These are phyloP conservation scores for Lobophora halterata DNA, from an alignment of 2,888 invertebrate genomes.

Conservation along the genomic window DNA sequence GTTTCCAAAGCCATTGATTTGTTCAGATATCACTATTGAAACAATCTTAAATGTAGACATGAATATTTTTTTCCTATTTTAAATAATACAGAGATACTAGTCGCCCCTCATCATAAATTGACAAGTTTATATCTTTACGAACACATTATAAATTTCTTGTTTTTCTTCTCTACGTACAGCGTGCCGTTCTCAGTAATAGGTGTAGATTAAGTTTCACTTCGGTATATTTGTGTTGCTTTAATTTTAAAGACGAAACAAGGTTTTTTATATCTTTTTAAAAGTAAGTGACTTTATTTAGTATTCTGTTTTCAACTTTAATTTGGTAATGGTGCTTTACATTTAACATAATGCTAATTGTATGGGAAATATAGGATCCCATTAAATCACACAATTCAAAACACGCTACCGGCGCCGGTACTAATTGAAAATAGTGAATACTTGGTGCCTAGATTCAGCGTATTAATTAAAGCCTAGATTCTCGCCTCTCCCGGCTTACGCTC, in stretches of 20 bases:
- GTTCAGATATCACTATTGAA: constrained; percentile 11
- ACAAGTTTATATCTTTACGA: constrained; percentile 35
- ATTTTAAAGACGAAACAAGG: constrained; percentile 25
- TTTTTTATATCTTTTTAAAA: constrained; percentile 19
- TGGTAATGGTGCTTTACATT: too few relatives aligned
- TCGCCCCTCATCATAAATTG: constrained; percentile 36
- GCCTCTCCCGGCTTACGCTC: constrained; percentile 65
- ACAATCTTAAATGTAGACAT: constrained; percentile 26
- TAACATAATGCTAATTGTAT: constrained; percentile 59
- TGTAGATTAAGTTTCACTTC: constrained; percentile 30
- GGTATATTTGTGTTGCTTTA: constrained; percentile 31
- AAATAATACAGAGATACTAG: constrained; percentile 25
- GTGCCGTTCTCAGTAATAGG: constrained; percentile 27
- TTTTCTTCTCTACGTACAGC: constrained; percentile 25
- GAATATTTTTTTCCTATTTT: constrained; percentile 27
- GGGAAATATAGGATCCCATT: constrained; percentile 61
- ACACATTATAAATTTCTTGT: constrained; percentile 31
- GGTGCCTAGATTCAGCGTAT: constrained; percentile 66
- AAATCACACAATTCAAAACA: constrained; percentile 70
- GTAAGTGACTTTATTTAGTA: constrained; percentile 14
- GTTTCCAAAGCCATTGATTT: constrained; percentile 15
- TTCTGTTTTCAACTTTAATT: constrained; percentile 1
- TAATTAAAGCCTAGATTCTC: constrained; percentile 77
- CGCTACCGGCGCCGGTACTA: constrained; percentile 68
- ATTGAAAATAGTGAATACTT: constrained; percentile 71